phyloP scores from a whole-genome alignment of 2,797 vertebrate genomes.

The Lithobates sylvaticus region DNA sequence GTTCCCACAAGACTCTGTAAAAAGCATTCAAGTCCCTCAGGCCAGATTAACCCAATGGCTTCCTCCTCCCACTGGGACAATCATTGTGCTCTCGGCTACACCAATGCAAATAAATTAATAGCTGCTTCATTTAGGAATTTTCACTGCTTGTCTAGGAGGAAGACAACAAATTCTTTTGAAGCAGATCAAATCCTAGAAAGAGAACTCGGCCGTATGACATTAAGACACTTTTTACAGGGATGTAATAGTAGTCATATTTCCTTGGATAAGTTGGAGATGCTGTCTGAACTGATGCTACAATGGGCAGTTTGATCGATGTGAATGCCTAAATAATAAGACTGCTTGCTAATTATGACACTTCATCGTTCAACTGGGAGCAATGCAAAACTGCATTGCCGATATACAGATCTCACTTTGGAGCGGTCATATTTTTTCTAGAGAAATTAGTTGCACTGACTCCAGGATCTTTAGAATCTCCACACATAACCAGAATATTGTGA shows the following conservation, averaged over 20 bases:
- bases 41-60: background rate
- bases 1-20: too few species aligned
- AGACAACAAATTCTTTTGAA: background rate
- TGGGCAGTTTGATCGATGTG: background rate
- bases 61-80: background rate
- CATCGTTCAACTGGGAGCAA: background rate
- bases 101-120: slow-evolving; percentile 14
- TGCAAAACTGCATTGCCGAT: too few species aligned
- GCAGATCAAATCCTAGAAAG: slow-evolving; percentile 1
- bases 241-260: background rate
- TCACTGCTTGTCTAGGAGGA: background rate
- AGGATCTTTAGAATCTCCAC: too few species aligned
- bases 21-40: background rate
- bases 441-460: too few species aligned
- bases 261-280: background rate
- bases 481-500: too few species aligned
- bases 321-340: background rate
- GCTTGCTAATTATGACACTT: background rate
- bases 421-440: too few species aligned
- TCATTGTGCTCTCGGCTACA: background rate
- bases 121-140: slow-evolving; percentile 15
- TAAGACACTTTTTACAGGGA: background rate
- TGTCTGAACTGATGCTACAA: background rate
- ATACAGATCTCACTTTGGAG: too few species aligned
- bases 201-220: slow-evolving; percentile 7